phyloP scores from a whole-genome alignment of 2,888 invertebrate species.

The Drymonia ruficornis region DNA sequence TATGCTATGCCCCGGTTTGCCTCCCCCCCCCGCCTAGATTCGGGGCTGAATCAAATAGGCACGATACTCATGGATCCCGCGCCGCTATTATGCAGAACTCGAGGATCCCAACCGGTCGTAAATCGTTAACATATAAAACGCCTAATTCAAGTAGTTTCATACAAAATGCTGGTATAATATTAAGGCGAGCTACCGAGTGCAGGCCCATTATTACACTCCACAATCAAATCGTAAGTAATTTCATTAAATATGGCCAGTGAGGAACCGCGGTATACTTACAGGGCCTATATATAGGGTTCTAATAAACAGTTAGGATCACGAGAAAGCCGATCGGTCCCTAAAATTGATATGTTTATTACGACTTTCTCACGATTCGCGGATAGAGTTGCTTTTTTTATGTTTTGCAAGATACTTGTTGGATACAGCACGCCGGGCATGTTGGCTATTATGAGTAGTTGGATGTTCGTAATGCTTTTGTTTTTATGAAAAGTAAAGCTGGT shows the following conservation, averaged over 20 bases:
- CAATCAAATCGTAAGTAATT: constrained; percentile 84
- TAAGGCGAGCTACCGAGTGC: constrained; percentile 74
- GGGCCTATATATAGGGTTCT: constrained; percentile 74
- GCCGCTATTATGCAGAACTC: no score
- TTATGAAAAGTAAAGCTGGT: no score
- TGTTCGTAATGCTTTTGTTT: not conserved
- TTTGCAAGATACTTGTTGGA: constrained; percentile 1
- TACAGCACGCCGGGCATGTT: not conserved
- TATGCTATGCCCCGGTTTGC: no score
- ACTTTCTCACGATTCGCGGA: constrained; percentile 78
- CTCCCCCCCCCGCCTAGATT: no score
- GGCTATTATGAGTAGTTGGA: not conserved
- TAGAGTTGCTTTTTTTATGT: constrained; percentile 21
- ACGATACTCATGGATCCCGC: no score
- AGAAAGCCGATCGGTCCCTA: constrained; percentile 74
- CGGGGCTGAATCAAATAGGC: no score
- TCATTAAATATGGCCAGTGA: constrained; percentile 78
- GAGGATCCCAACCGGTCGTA: constrained; percentile 1
- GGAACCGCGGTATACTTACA: constrained; percentile 60
- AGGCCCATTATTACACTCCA: constrained; percentile 71
- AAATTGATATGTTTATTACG: constrained; percentile 83
- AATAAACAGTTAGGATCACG: constrained; percentile 82
- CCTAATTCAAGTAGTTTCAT: constrained; percentile 72
- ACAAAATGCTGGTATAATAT: constrained; percentile 71
- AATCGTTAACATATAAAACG: constrained; percentile 55